These are phyloP conservation scores for Phymastichus coffea DNA, from an alignment of 1,140 invertebrate genomes.

Conservation along the genomic window DNA sequence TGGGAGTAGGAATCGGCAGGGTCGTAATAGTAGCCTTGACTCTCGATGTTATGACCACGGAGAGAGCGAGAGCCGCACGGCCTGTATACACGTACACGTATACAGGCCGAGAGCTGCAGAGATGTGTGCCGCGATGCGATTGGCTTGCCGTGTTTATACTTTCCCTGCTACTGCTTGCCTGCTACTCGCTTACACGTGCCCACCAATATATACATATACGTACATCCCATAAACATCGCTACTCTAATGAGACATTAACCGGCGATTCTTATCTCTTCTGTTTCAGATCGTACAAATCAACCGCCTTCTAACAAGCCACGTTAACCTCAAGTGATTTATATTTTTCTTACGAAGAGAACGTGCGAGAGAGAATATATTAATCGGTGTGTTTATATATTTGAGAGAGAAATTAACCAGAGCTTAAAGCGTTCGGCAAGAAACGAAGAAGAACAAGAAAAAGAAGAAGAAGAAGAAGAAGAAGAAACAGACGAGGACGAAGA, in stretches of 20 bases:
- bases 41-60: conserved; percentile 19
- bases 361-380: conserved; percentile 41
- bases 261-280: conserved; percentile 16
- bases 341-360: conserved; percentile 52
- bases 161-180: too few relatives aligned
- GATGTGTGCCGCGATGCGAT: conserved; percentile 17
- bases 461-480: conserved; percentile 32
- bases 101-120: too few relatives aligned
- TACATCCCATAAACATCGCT: conserved; percentile 1
- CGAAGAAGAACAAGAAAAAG: conserved; percentile 21
- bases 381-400: conserved; percentile 58
- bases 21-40: conserved; percentile 54
- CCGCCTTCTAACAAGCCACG: conserved; percentile 59
- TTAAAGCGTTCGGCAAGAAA: conserved; percentile 23
- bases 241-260: conserved; percentile 14
- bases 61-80: too few relatives aligned
- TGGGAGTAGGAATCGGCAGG: conserved; percentile 35
- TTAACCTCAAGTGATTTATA: conserved; percentile 61
- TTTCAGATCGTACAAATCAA: conserved; percentile 60
- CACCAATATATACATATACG: background rate
- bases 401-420: conserved; percentile 28
- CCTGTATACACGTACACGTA: too few relatives aligned
- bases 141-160: too few relatives aligned
- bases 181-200: too few relatives aligned
- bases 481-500: conserved; percentile 35